Evolutionary conservation across 2,888 invertebrate genomes (phyloP).

Genomic region (Coronaproctus castanopsis): DNA sequence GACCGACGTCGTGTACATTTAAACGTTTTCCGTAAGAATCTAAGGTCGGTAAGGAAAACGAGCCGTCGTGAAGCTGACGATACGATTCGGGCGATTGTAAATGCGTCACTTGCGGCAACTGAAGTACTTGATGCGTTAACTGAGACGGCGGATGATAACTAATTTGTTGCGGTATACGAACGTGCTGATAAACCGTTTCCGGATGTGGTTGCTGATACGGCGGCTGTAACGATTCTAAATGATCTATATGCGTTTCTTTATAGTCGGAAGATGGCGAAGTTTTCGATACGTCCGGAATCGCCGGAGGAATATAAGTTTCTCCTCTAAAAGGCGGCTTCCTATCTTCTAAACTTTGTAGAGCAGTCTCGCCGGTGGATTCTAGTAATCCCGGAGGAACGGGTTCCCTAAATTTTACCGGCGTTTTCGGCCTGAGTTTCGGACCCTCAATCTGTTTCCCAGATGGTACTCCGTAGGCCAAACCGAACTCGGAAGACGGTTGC

Average conservation of each 20-base stretch:
- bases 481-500: constrained; percentile 10
- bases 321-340: constrained; percentile 18
- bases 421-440: constrained; percentile 28
- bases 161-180: neutral
- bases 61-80: neutral
- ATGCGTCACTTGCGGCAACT: neutral
- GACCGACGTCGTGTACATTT: neutral
- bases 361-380: constrained; percentile 41
- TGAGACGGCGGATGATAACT: neutral
- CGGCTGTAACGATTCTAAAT: constrained; percentile 16
- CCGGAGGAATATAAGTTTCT: constrained; percentile 22
- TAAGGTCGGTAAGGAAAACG: neutral
- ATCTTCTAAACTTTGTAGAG: constrained; percentile 37
- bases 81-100: neutral
- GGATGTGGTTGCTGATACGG: neutral
- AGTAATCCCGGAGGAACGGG: constrained; percentile 49
- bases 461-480: constrained; percentile 20
- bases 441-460: constrained; percentile 22
- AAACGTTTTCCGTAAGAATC: neutral
- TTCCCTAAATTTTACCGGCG: constrained; percentile 51
- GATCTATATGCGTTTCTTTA: constrained; percentile 11
- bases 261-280: constrained; percentile 13
- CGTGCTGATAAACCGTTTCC: neutral
- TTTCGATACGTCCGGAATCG: constrained; percentile 21
- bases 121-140: neutral